Evolutionary conservation across 1,140 invertebrate genomes (phyloP), one percentile per base, ranked within the genome.

Genomic region (Drosophila melanica): DNA sequence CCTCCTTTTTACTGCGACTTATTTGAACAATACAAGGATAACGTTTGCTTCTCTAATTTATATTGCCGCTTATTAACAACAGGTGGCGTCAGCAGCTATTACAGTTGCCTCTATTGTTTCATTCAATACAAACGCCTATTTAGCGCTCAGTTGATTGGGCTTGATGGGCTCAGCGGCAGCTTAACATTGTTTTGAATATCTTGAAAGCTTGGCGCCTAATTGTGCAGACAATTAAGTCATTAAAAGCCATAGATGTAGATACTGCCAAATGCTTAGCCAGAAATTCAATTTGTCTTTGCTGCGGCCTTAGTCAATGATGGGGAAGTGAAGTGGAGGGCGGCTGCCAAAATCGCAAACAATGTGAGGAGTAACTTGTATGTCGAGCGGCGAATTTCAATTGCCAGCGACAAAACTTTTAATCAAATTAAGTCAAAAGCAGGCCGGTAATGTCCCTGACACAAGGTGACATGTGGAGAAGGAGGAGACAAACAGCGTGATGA

Each of bases 381-480:
- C 47, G 23, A 50, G 16, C 44, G 48, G 37, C 42, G 57, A 44
- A 55, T 74, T 74, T 74, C 51, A 69, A 58, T 75, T 71, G 64
- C 78, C 75, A 45, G 75, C 64, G 70, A 55, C 75, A 87, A 89
- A 72, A 87, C 79, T 87, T 87, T 87, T 87, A 87, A 87, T 87
- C 82, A 87, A 87, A 87, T 87, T 87, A 87, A 87, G 82, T 87
- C 82, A 57, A 77, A 72, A 75, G 79, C 82, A 87, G 68, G 75
- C 64, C 68, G 75, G 75, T 79, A 82, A 79, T 82, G 84, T 79
- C 75, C 74, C 53, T 79, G 67, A 72, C 82, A 86, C 84, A 76
- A 75, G 86, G 79, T 77, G 81, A 86, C 79, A 87, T 86, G 79
- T 86, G 82, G 39, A 16, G 20, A 16, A 55, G n/a, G 27, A 16